Base-by-base conservation (phyloP, 2,797 vertebrate species). In the Amphiprion clarkii region DNA sequence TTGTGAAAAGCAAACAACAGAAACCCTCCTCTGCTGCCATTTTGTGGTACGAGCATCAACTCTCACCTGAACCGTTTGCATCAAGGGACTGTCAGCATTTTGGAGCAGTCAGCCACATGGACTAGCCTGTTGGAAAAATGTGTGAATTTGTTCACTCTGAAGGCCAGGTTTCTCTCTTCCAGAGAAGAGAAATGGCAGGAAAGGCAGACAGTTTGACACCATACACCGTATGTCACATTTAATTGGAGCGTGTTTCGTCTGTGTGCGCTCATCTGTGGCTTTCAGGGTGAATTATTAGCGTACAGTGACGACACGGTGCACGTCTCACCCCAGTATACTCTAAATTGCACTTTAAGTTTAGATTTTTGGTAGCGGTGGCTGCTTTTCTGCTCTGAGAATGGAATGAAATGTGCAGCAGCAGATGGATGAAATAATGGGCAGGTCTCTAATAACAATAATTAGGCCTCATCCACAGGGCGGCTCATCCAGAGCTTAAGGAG, bases 361-460 rank as follows among this genome's bases (percentile, higher is more conserved):
- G 57, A 48, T 77, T 81, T 83, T 55, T 36, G 25, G 7, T 59
- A 27, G 71, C 63, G 49, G 63, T 25, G 13, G 6, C 65, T 40
- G 57, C 44, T 60, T 70, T 59, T 52, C 61, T 36, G 56, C 68
- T 63, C 39, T 2, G 57, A 64, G 77, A 83, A 59, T 52, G 52
- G 64, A 58, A 74, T 86, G 81, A 74, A 83, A 84, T 82, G 76
- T 76, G 82, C 39, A 78, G 82, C 39, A 78, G 79, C 86, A 79
- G 87, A 90, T 80, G 89, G 90, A 90, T 87, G 87, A 88, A 95
- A 91, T 92, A 94, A 93, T 91, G 85, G 85, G 83, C 83, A 89
- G 81, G 86, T 90, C 85, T 81, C 80, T 93, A 94, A 95, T 93
- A 91, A 91, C 91, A 91, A 94, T 95, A 91, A 95, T 95, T 95